Conservation (phyloP, 2,888 invertebrate species). For the Mechanitis messenoides region DNA sequence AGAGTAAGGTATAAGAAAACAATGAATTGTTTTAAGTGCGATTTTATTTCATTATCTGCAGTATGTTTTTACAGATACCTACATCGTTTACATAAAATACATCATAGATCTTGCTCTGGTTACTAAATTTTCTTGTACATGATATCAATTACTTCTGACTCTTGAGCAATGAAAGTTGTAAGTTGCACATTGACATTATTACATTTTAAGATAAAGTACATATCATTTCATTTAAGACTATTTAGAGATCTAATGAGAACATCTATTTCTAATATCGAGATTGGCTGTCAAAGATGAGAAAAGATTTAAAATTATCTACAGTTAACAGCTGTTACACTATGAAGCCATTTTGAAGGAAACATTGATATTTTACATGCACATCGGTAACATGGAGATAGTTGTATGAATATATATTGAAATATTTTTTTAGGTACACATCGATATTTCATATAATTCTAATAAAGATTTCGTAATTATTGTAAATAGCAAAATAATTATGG, state of each 20-base stretch:
- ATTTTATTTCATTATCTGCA: conserved; percentile 61
- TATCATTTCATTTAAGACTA: conserved; percentile 28
- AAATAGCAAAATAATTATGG: conserved; percentile 34
- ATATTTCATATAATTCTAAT: conserved; percentile 16
- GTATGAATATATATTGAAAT: conserved; percentile 12
- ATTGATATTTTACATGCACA: conserved; percentile 10
- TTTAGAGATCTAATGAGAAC: conserved; percentile 32
- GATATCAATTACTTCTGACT: neutral
- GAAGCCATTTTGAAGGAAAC: conserved; percentile 4
- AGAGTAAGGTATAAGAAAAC: conserved; percentile 34
- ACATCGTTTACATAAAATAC: conserved; percentile 47
- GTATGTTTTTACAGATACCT: conserved; percentile 49
- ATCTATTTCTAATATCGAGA: conserved; percentile 19
- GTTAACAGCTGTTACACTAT: neutral
- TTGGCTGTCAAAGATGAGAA: conserved; percentile 5
- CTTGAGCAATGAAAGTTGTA: conserved; percentile 5
- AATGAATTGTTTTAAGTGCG: conserved; percentile 40
- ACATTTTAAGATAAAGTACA: conserved; percentile 28
- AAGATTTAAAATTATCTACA: neutral
- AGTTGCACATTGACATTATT: conserved; percentile 27
- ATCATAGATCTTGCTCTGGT: conserved; percentile 41
- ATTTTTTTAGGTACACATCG: conserved; percentile 11
- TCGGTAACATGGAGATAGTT: conserved; percentile 17
- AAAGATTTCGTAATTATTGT: conserved; percentile 33
- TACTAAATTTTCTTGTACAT: conserved; percentile 16